A percentile compares a stretch with the other conserved stretches of the same genome.
Conservation (phyloP, 2,113 vertebrate species). For the Caloenas nicobarica region DNA sequence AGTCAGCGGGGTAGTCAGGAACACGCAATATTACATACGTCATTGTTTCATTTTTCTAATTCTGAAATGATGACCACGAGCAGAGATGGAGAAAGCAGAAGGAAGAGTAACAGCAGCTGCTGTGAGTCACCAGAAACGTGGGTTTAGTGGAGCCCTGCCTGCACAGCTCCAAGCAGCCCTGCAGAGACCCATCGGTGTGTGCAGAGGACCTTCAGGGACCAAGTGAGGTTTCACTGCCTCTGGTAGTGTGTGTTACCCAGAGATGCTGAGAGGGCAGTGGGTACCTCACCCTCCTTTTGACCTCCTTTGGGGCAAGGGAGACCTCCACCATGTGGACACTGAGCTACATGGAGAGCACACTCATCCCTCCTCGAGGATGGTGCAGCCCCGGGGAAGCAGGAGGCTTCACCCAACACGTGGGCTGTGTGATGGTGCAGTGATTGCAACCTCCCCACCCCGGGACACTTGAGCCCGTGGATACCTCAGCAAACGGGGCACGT, state of each 20-base stretch:
- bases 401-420: background rate
- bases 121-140: background rate
- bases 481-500: too few species aligned
- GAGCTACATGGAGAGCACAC: background rate
- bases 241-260: background rate
- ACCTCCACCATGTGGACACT: fast-evolving
- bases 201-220: background rate
- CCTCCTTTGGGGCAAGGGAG: background rate
- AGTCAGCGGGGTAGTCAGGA: background rate
- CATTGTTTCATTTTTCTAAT: background rate
- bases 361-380: background rate
- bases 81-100: conserved; percentile 31
- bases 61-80: background rate
- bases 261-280: background rate
- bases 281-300: background rate
- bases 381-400: background rate
- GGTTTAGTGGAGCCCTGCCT: background rate
- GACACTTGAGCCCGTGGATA: too few species aligned
- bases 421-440: background rate
- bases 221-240: background rate
- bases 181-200: background rate
- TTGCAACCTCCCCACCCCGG: too few species aligned
- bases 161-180: background rate
- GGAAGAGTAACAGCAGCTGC: background rate
- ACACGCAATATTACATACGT: background rate